Evolutionary conservation across 2,888 invertebrate genomes (phyloP).

Genomic region (Marronus borbonicus): DNA sequence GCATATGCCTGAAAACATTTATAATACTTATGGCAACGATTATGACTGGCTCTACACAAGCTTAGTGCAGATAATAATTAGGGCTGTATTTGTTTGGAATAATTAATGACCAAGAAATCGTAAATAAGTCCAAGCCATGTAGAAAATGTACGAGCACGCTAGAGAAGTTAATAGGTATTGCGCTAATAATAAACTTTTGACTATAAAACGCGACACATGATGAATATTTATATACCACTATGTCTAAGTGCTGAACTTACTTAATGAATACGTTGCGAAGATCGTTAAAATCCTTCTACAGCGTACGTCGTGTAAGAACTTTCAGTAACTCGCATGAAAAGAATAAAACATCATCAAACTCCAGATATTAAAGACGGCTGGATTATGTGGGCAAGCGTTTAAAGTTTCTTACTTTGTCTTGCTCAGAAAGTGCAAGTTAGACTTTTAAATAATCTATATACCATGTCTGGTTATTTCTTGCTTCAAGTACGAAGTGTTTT

Average conservation of each 20-base stretch:
- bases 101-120: constrained; percentile 21
- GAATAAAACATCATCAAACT: too few relatives aligned
- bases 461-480: too few relatives aligned
- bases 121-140: constrained; percentile 5
- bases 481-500: too few relatives aligned
- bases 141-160: constrained; percentile 14
- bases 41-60: constrained; percentile 1
- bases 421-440: too few relatives aligned
- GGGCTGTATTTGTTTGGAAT: constrained; percentile 19
- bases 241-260: background rate
- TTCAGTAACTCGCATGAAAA: too few relatives aligned
- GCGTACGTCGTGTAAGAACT: background rate
- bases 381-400: too few relatives aligned
- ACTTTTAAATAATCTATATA: too few relatives aligned
- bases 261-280: background rate
- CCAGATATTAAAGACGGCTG: too few relatives aligned
- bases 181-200: constrained; percentile 19
- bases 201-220: constrained; percentile 5
- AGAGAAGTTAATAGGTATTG: background rate
- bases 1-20: constrained; percentile 19
- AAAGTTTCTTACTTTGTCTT: background rate
- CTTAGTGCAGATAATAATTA: constrained; percentile 21
- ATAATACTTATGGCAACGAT: constrained; percentile 25
- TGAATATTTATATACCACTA: constrained; percentile 3
- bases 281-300: background rate